Evolutionary conservation across 1,140 invertebrate genomes (phyloP), one percentile per base, ranked within the genome.

Genomic region (Triops cancriformis): DNA sequence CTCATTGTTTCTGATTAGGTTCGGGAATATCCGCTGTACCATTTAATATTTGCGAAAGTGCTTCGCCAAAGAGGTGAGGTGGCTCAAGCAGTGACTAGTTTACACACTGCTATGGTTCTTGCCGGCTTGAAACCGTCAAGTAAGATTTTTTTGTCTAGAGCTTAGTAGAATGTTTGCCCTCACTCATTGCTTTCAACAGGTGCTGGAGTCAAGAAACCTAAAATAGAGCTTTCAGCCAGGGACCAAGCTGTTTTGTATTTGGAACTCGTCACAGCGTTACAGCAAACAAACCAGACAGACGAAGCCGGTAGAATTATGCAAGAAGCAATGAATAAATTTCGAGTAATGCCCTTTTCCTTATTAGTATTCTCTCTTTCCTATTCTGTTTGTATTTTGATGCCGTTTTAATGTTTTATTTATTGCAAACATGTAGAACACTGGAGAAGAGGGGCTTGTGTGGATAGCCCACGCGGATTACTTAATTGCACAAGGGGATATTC

Each of bases 191-290:
- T 74, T 79, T 81, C 79, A 81, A 86, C 82, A 79, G 84, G 79
- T 41, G 76, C 79, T 14, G 73, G 41, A 79, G 76, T 23, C 51
- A 79, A 74, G 75, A 81, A 77, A 77, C 83, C 79, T 79, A 82
- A 76, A 79, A 79, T 77, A 27, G 83, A 90, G 80, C 86, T 93
- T 37, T 88, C 89, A 80, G 86, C 90, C 11, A 89, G 91, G 11
- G 95, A 98, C 82, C 90, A 91, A 83, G 91, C 94, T 1, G 92
- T 92, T 2, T 87, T 98, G 42, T 97, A 92, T 84, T 86, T 97
- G 37, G 94, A 98, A 85, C 84, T 98, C 42, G 93, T 95, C 45
- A 90, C 94, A 80, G 89, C 90, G 51, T 90, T 95, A 80, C 89
- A 89, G 72, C 83, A 88, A 37, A 85, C 91, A 6, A 89, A 88